Conservation (phyloP, 2,113 vertebrate genomes). For the Forbesichthys papilliferus region DNA sequence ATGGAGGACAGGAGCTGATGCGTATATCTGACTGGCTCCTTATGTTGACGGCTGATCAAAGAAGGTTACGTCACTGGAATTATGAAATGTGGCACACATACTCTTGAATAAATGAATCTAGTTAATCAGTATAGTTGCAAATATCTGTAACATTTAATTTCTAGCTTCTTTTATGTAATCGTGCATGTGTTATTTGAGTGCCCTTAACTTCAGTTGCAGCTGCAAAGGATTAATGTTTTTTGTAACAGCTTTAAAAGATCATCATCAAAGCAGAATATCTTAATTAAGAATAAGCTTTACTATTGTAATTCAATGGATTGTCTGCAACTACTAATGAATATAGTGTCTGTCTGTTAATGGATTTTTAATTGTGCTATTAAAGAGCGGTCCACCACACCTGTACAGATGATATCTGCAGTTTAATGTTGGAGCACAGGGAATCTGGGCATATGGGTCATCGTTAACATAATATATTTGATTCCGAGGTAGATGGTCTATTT, state of each 20-base stretch:
- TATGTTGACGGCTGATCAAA: background rate
- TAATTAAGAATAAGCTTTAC: slow-evolving; percentile 20
- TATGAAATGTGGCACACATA: too few relatives aligned
- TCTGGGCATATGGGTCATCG: slow-evolving; percentile 45
- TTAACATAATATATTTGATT: slow-evolving; percentile 60
- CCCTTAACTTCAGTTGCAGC: too few relatives aligned
- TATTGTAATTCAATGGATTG: slow-evolving; percentile 38
- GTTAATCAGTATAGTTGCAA: too few relatives aligned
- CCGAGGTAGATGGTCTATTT: slow-evolving; percentile 17
- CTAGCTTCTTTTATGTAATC: too few relatives aligned
- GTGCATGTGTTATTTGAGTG: too few relatives aligned
- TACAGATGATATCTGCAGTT: slow-evolving; percentile 55
- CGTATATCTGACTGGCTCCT: background rate
- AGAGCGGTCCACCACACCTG: slow-evolving; percentile 60
- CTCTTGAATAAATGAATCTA: too few relatives aligned
- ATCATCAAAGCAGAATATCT: background rate
- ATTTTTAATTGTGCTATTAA: slow-evolving; percentile 79
- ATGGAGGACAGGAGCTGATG: background rate
- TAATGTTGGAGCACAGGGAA: slow-evolving; percentile 29
- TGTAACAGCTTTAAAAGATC: background rate
- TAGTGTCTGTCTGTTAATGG: slow-evolving; percentile 61
- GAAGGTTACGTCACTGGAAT: too few relatives aligned
- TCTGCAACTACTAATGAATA: slow-evolving; percentile 54
- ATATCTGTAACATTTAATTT: too few relatives aligned
- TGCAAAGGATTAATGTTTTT: background rate